phyloP scores from a whole-genome alignment of 2,113 vertebrate genomes.

The Rhegmatorhina hoffmannsi region DNA sequence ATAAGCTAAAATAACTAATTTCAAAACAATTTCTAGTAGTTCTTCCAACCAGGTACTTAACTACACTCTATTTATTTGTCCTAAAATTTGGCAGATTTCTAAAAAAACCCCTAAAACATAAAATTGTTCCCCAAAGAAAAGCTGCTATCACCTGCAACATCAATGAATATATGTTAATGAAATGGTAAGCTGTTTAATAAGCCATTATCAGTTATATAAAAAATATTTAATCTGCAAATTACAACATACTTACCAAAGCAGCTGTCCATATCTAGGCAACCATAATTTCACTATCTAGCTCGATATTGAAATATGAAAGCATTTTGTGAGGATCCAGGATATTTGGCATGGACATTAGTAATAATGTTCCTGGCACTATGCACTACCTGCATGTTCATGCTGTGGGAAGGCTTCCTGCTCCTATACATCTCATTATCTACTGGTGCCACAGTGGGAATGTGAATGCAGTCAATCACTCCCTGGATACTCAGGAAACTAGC shows the following conservation, averaged over 20 bases:
- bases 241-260: constrained; percentile 25
- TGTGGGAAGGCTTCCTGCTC: constrained; percentile 48
- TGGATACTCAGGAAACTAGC: constrained; percentile 49
- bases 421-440: constrained; percentile 69
- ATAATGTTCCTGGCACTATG: constrained; percentile 23
- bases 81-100: constrained; percentile 28
- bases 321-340: constrained; percentile 33
- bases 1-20: background rate
- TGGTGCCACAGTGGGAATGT: constrained; percentile 44
- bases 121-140: constrained; percentile 26
- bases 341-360: constrained; percentile 37
- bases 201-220: constrained; percentile 55
- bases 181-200: constrained; percentile 52
- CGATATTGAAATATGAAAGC: constrained; percentile 17
- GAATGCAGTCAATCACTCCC: constrained; percentile 57
- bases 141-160: constrained; percentile 5
- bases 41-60: background rate
- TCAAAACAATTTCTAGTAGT: background rate
- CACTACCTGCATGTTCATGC: constrained; percentile 21
- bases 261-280: constrained; percentile 46
- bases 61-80: background rate
- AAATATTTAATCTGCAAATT: constrained; percentile 50
- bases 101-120: background rate
- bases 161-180: constrained; percentile 60
- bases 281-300: background rate